Percentiles rank a stretch among this genome's conserved stretches.
These are phyloP conservation scores for Neogobius melanostomus DNA, from an alignment of 2,113 vertebrate species.

Conservation along the genomic window DNA sequence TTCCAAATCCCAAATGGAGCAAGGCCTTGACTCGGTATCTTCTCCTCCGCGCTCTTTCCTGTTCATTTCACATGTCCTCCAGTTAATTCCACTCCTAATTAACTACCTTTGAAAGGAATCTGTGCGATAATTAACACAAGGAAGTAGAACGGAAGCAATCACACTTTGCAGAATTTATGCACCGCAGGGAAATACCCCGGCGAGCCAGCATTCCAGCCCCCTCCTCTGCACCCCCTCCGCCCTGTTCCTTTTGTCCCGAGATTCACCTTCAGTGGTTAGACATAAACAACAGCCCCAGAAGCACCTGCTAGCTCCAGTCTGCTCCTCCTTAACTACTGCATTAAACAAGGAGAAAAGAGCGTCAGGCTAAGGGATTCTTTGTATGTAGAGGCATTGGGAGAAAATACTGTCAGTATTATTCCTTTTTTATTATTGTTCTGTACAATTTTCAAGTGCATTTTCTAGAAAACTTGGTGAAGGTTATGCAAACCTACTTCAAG, in stretches of 20 bases:
- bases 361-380: too few species aligned
- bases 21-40: constrained; percentile 50
- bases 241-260: constrained; percentile 35
- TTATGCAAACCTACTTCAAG: too few species aligned
- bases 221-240: constrained; percentile 18
- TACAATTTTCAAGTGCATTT: too few species aligned
- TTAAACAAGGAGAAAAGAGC: neutral
- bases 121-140: constrained; percentile 73
- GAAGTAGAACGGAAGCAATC: constrained; percentile 70
- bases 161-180: constrained; percentile 64
- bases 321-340: constrained; percentile 21
- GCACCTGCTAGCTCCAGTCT: constrained; percentile 25
- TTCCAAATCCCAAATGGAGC: constrained; percentile 44
- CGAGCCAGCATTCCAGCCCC: constrained; percentile 19
- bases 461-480: too few species aligned
- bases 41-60: constrained; percentile 65
- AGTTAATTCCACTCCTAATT: constrained; percentile 74
- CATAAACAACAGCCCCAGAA: constrained; percentile 21
- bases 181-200: constrained; percentile 65
- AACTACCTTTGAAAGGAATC: constrained; percentile 73
- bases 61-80: constrained; percentile 72
- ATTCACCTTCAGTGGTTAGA: constrained; percentile 55
- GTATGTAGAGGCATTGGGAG: too few species aligned
- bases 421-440: too few species aligned
- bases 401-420: too few species aligned